Evolutionary conservation across 1,140 invertebrate genomes (phyloP), one percentile per base, ranked within the genome.

Genomic region (Eulimnadia texana): DNA sequence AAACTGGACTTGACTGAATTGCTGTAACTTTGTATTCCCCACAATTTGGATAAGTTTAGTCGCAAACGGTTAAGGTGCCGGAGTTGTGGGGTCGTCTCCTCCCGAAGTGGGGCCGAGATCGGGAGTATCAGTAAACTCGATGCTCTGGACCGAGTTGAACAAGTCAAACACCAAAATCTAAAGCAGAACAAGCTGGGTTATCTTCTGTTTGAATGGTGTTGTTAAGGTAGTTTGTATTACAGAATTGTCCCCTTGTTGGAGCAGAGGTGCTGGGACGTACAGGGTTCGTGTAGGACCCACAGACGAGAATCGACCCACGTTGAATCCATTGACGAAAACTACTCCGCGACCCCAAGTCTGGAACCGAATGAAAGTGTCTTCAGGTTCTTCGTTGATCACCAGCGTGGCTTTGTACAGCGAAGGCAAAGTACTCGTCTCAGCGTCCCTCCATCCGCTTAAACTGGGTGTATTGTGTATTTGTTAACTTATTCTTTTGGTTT

Each of bases 291-390:
- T 71, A 2, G 78, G 78, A 1, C 78, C 78, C 10, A 68, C 66
- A 9, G 64, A 61, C 73, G 74, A 77, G 66, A 77, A 79, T 19
- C 78, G 67, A 13, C 78, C 78, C n/a, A 79, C 58, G 65, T 78
- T 77, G 65, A 75, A 72, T 3, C 73, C 76, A 68, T 79, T 79
- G 2, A 79, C 64, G 60, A 78, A 72, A 9, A 76, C 74, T 28
- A 75, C 65, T 2, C 77, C 76, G 67, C 62, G 62, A 27, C 66
- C 68, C 77, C 77, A 78, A 1, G 65, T 65, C 29, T 71, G 19
- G 13, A 65, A 61, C 64, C 77, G 72, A 16, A 75, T 47, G 60
- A 68, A 74, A 1, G 73, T 75, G 66, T 75, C 73, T 13, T 60
- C 56, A 19, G 70, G 68, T 10, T 52, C 52, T 27, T 49, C 53